Percentiles rank a stretch among this genome's conserved stretches.
Evolutionary conservation across 1,140 invertebrate species (phyloP).

Genomic region (Sipha flava): DNA sequence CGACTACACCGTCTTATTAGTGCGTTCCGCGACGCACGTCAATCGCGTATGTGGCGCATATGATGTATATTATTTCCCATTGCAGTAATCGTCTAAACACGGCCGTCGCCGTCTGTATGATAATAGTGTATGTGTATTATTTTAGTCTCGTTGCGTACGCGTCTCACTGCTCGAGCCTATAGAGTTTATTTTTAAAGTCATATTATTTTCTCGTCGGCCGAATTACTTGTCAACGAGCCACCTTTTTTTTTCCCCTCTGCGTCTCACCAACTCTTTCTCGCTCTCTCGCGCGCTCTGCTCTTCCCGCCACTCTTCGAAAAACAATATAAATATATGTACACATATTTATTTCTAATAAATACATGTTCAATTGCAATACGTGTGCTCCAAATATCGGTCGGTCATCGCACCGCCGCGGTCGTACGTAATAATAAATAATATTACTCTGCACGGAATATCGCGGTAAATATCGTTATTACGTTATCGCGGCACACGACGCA

Average conservation of each 20-base stretch:
- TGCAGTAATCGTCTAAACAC: neutral
- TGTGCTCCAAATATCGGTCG: neutral
- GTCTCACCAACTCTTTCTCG: neutral
- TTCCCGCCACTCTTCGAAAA: no score
- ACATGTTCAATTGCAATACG: no score
- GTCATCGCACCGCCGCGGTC: no score
- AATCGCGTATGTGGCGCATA: no score
- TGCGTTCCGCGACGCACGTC: no score
- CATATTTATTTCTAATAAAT: no score
- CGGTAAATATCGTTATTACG: neutral
- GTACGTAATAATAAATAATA: neutral
- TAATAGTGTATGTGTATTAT: no score
- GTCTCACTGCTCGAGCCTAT: neutral
- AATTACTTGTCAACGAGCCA: conserved; percentile 13
- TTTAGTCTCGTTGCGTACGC: neutral
- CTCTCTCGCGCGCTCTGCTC: no score
- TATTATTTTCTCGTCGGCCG: neutral
- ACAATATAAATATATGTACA: no score
- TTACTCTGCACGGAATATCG: neutral
- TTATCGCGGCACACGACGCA: no score
- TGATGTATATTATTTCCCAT: neutral
- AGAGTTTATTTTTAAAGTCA: conserved; percentile 8
- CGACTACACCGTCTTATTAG: no score
- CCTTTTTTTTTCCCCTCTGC: neutral
- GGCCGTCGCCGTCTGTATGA: no score